Percentiles rank a stretch among this genome's conserved stretches.
phyloP scores from a whole-genome alignment of 2,797 vertebrate species.

The Naso thynnoides region DNA sequence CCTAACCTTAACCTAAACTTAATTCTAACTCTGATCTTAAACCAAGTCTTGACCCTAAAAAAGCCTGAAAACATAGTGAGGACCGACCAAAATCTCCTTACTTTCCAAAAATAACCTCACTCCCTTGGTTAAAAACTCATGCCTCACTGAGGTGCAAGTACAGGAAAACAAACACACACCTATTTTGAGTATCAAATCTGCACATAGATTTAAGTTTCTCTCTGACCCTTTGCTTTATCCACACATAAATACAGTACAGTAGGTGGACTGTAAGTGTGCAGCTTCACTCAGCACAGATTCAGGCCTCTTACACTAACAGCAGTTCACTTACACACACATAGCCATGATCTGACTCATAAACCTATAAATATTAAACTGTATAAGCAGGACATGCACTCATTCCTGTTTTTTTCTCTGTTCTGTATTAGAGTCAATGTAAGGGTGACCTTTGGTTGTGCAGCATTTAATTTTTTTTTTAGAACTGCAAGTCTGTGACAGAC shows the following conservation, averaged over 20 bases:
- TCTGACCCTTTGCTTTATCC: constrained; percentile 25
- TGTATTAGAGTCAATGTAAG: neutral
- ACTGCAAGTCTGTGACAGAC: constrained; percentile 26
- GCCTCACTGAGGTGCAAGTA: too few species aligned
- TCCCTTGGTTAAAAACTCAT: too few species aligned
- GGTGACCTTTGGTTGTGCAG: constrained; percentile 1
- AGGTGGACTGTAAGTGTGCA: constrained; percentile 45
- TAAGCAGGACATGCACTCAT: neutral
- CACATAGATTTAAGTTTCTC: constrained; percentile 38
- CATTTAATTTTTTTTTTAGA: constrained; percentile 26
- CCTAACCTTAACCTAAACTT: too few species aligned
- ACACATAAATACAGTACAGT: constrained; percentile 39
- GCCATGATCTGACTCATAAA: constrained; percentile 19
- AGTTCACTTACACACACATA: constrained; percentile 7
- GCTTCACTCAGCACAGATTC: constrained; percentile 48
- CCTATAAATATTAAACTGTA: constrained; percentile 27
- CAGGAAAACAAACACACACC: constrained; percentile 23
- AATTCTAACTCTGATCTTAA: too few species aligned
- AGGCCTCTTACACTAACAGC: constrained; percentile 24
- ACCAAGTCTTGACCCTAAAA: too few species aligned
- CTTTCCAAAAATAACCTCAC: too few species aligned
- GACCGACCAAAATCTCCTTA: too few species aligned
- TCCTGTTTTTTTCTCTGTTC: neutral
- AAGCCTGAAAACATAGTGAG: too few species aligned
- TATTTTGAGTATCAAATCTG: constrained; percentile 44